phyloP scores from a whole-genome alignment of 2,113 vertebrate species.

The Oxyura jamaicensis region DNA sequence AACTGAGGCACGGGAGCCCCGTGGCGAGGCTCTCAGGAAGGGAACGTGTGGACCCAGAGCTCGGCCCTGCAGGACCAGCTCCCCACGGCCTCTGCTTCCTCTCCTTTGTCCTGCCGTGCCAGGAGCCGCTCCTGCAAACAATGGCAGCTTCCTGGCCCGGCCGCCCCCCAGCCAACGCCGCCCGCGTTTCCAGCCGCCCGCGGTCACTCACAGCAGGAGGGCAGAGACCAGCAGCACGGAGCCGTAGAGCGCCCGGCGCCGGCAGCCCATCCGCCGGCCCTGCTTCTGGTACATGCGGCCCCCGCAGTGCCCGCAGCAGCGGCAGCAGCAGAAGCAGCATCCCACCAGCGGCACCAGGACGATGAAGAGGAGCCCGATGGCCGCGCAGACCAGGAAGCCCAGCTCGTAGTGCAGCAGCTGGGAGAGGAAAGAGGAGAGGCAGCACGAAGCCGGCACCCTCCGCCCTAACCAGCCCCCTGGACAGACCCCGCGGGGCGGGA shows the following conservation, averaged over 20 bases:
- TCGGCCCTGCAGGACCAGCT: not conserved
- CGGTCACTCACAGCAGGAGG: constrained; percentile 78
- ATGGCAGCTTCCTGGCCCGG: constrained; percentile 45
- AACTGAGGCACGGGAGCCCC: not conserved
- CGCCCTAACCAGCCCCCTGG: not conserved
- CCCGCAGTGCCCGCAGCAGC: constrained; percentile 84
- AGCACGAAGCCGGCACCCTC: not conserved
- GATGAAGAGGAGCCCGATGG: constrained; percentile 81
- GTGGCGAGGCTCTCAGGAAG: fast-evolving
- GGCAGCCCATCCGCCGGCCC: constrained; percentile 48
- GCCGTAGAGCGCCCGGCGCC: constrained; percentile 72
- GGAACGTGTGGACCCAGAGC: fast-evolving
- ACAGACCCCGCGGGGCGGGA: not conserved
- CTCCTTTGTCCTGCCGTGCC: not conserved
- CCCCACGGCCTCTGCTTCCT: not conserved
- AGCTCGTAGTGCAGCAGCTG: constrained; percentile 76
- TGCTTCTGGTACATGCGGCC: constrained; percentile 84
- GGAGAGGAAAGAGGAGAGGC: not conserved
- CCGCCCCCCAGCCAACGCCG: not conserved
- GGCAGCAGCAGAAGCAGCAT: constrained; percentile 83
- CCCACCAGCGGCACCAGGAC: constrained; percentile 82
- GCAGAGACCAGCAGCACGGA: constrained; percentile 69
- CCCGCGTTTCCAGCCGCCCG: not conserved
- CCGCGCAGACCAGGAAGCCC: constrained; percentile 81
- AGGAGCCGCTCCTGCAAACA: not conserved